A percentile compares a stretch with the other conserved stretches of the same genome.
Conservation (phyloP, 2,888 invertebrate species). For the Eugnorisma glareosa region DNA sequence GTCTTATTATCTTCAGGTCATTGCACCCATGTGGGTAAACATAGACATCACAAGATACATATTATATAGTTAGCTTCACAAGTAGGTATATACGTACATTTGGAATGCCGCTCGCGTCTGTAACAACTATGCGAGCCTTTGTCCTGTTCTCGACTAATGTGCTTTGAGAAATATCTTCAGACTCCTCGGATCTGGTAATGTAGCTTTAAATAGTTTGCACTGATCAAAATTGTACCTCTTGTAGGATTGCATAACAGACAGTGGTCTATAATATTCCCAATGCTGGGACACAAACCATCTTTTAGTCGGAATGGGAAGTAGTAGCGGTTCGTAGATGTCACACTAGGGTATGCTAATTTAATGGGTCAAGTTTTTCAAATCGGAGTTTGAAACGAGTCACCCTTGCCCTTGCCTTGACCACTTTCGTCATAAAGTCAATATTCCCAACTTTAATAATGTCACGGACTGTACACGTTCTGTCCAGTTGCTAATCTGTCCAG, state of each 20-base stretch:
- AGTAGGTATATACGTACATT: conserved; percentile 6
- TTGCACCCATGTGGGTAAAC: not conserved
- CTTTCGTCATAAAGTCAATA: too few relatives aligned
- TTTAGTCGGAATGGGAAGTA: too few relatives aligned
- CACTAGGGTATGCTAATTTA: too few relatives aligned
- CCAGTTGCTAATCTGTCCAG: too few relatives aligned
- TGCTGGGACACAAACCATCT: not conserved
- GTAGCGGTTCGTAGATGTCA: too few relatives aligned
- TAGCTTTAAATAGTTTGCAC: not conserved
- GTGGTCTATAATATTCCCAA: not conserved
- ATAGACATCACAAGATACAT: not conserved
- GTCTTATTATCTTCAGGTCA: conserved; percentile 8
- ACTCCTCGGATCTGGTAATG: conserved; percentile 7
- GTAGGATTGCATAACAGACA: too few relatives aligned
- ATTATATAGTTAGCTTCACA: not conserved
- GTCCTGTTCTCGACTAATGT: conserved; percentile 40
- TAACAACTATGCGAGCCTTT: conserved; percentile 51
- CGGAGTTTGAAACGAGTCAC: too few relatives aligned
- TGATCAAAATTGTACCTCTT: not conserved
- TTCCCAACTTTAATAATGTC: too few relatives aligned
- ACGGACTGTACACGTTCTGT: too few relatives aligned
- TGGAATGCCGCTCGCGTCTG: conserved; percentile 29
- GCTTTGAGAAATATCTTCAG: conserved; percentile 54
- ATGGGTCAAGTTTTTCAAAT: too few relatives aligned
- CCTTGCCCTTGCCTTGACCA: too few relatives aligned